Conservation (phyloP, 2,113 vertebrate genomes). For the Gavia stellata region DNA sequence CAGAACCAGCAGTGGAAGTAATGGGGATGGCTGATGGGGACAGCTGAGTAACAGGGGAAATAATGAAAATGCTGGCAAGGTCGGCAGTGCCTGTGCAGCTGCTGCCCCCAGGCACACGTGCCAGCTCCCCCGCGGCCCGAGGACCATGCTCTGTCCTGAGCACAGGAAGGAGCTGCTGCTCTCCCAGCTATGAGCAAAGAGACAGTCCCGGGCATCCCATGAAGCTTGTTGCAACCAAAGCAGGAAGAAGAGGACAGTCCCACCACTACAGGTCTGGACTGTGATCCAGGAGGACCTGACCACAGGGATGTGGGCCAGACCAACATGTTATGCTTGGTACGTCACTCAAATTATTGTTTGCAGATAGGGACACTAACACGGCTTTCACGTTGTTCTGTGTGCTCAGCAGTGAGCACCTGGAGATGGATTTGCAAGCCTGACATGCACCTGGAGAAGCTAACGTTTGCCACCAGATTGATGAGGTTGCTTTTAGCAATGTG, state of each 20-base stretch:
- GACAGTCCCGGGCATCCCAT: not conserved
- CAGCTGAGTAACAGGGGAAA: not conserved
- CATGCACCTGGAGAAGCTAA: not conserved
- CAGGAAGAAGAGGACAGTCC: not conserved
- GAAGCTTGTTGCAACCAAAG: not conserved
- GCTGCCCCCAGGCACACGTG: fast-evolving
- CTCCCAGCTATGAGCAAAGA: not conserved
- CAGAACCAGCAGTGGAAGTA: not conserved
- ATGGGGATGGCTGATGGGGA: not conserved
- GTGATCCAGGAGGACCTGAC: not conserved
- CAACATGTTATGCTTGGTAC: not conserved
- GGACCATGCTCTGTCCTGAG: not conserved
- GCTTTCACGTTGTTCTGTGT: not conserved
- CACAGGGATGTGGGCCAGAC: not conserved
- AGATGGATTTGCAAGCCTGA: not conserved
- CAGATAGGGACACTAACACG: not conserved
- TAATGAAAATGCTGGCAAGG: fast-evolving
- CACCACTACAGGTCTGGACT: not conserved
- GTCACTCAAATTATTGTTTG: not conserved
- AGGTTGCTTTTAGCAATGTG: not conserved
- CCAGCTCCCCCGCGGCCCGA: not conserved
- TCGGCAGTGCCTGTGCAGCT: not conserved
- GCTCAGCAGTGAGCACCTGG: not conserved
- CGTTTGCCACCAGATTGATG: not conserved
- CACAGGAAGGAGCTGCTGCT: not conserved